Conservation (phyloP, 2,113 vertebrate species). For the Pseudorasbora parva region DNA sequence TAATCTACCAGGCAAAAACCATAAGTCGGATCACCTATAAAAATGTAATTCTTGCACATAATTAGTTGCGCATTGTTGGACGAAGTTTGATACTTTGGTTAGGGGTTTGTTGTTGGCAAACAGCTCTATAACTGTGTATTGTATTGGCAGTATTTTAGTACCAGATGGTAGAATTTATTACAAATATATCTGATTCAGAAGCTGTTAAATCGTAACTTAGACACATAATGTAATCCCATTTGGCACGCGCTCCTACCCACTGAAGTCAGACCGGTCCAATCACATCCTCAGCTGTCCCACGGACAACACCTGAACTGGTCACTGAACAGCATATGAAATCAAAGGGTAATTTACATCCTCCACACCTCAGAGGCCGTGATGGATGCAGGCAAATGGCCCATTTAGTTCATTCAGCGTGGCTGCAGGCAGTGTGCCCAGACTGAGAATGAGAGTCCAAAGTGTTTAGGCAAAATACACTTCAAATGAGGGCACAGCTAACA, state of each 20-base stretch:
- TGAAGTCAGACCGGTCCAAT: background rate
- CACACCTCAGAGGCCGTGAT: background rate
- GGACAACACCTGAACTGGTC: conserved; percentile 22
- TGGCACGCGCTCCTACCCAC: background rate
- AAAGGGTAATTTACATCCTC: conserved; percentile 11
- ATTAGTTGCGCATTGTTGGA: background rate
- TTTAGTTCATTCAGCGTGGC: conserved; percentile 47
- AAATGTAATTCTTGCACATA: background rate
- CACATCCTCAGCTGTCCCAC: conserved; percentile 4
- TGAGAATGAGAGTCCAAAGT: conserved; percentile 40
- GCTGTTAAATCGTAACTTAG: conserved; percentile 25
- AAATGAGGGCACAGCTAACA: conserved; percentile 27
- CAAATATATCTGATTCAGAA: conserved; percentile 14
- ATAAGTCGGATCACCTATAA: background rate
- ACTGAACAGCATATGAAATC: conserved; percentile 29
- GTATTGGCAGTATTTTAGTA: conserved; percentile 12
- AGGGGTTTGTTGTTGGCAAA: conserved; percentile 3
- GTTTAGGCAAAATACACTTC: conserved; percentile 49
- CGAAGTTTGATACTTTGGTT: background rate
- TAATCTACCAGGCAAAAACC: background rate
- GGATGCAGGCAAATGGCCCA: conserved; percentile 37
- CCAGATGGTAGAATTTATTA: conserved; percentile 15
- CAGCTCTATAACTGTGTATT: background rate
- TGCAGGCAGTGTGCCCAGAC: conserved; percentile 50
- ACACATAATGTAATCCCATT: conserved; percentile 4